Base-by-base conservation (phyloP, 53 echinoderm and acorn worm genomes). In the Glandiceps talaboti region DNA sequence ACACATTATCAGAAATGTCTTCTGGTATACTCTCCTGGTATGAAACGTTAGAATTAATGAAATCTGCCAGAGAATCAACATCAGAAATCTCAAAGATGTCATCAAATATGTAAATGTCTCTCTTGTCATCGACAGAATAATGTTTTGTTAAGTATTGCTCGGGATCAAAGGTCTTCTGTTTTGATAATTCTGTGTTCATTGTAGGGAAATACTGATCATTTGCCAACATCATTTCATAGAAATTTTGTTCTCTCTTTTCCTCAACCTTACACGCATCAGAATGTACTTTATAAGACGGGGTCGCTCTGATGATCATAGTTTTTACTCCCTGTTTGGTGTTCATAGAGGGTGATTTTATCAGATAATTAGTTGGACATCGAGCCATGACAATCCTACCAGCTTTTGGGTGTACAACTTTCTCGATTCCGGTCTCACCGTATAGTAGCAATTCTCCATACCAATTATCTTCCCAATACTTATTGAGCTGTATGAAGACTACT, bases 381-480 rank as follows among this genome's bases (percentile, higher is more conserved):
- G 20, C 20, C 29, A 64, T 27, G 32, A 26, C 20, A 29, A 77
- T 28, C 25, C 64, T 6, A 20, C 64, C 64, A 12, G 64, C 6
- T 75, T 45, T 45, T 6, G 64, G 64, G 20, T 45, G 64, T 45
- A 45, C 64, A 12, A 45, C 64, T 45, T 45, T 45, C 6, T 45
- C 81, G 0, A 85, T 75, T 0, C 78, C 33, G 30, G 78, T 30
- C 29, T 85, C 85, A 1, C 91, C 91, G 28, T 89, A 89, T 14
- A 94, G 87, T 30, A 91, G 74, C 27, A 91, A 76, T 33, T 94
- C 94, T 12, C 94, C 91, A 29, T 94, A 94, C 75, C 89, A 85
- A 45, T 94, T 91, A 79, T 86, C 84, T 0, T 84, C 74, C 94
- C 94, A 94, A n/a, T 85, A 77, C 0, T 88, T 75, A 29, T 94